Percentiles rank a stretch among this genome's conserved stretches.
These are phyloP conservation scores for Mesitornis unicolor DNA, from an alignment of 2,113 vertebrate genomes.

Conservation along the genomic window DNA sequence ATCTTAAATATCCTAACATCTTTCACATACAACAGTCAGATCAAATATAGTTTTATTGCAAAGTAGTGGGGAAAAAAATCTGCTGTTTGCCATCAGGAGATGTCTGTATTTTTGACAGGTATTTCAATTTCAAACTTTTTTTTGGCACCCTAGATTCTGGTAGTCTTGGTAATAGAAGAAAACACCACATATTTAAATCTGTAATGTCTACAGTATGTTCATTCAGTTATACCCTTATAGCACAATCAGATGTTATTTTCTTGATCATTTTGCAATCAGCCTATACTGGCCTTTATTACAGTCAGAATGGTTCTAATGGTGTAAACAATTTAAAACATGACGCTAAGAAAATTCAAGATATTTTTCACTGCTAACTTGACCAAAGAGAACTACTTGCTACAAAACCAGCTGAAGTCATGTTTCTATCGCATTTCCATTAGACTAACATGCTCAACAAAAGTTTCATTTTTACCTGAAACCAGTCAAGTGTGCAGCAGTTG, in stretches of 20 bases:
- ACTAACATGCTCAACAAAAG: background rate
- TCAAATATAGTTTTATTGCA: background rate
- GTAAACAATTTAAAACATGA: background rate
- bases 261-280: background rate
- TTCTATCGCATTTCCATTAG: background rate
- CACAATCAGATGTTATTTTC: background rate
- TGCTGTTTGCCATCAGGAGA: background rate
- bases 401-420: background rate
- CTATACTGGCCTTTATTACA: background rate
- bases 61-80: background rate
- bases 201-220: background rate
- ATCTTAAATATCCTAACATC: background rate
- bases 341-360: background rate
- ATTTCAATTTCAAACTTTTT: background rate
- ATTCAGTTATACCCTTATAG: background rate
- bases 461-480: constrained; percentile 85
- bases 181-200: background rate
- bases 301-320: background rate
- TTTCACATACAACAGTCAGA: background rate
- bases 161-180: background rate
- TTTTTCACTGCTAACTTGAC: background rate
- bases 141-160: background rate
- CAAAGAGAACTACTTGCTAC: background rate
- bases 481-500: constrained; percentile 93
- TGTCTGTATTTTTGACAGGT: background rate